These are phyloP conservation scores for Gobio occitaniae DNA, from an alignment of 2,797 vertebrate genomes.

Conservation along the genomic window DNA sequence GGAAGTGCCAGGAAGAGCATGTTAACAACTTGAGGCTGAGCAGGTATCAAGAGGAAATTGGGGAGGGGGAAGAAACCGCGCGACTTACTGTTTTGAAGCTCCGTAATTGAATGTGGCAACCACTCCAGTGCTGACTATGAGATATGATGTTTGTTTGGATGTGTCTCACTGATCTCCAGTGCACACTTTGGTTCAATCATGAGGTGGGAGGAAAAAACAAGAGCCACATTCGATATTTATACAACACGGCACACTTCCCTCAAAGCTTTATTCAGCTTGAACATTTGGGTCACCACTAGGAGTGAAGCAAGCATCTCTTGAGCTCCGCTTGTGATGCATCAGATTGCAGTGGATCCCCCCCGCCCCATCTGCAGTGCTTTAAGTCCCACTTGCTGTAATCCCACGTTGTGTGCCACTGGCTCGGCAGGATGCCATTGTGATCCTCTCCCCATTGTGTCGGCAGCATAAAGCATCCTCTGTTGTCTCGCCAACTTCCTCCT, in stretches of 20 bases:
- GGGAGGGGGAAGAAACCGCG: background rate
- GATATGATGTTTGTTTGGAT: slow-evolving; percentile 26
- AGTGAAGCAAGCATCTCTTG: slow-evolving; percentile 40
- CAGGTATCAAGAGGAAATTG: background rate
- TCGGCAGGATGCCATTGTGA: slow-evolving; percentile 81
- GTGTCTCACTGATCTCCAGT: slow-evolving; percentile 37
- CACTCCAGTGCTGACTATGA: slow-evolving; percentile 33
- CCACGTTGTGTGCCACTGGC: slow-evolving; percentile 76
- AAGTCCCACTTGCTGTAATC: slow-evolving; percentile 76
- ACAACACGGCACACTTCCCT: slow-evolving; percentile 22
- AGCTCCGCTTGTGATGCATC: slow-evolving; percentile 44
- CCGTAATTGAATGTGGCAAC: slow-evolving; percentile 36
- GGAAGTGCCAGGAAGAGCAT: slow-evolving; percentile 19
- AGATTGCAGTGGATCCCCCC: slow-evolving; percentile 50
- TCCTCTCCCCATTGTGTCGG: slow-evolving; percentile 77
- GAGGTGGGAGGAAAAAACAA: slow-evolving; percentile 42
- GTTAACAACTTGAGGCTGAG: background rate
- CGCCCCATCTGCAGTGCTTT: slow-evolving; percentile 69
- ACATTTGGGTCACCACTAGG: slow-evolving; percentile 55
- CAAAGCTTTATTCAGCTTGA: slow-evolving; percentile 50
- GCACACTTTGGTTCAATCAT: slow-evolving; percentile 28
- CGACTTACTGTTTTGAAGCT: slow-evolving; percentile 24
- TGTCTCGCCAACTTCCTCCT: slow-evolving; percentile 84
- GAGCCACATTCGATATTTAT: slow-evolving; percentile 26
- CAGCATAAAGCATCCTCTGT: slow-evolving; percentile 81